Conservation (phyloP, 2,113 vertebrate species). For the Eclectus roratus region DNA sequence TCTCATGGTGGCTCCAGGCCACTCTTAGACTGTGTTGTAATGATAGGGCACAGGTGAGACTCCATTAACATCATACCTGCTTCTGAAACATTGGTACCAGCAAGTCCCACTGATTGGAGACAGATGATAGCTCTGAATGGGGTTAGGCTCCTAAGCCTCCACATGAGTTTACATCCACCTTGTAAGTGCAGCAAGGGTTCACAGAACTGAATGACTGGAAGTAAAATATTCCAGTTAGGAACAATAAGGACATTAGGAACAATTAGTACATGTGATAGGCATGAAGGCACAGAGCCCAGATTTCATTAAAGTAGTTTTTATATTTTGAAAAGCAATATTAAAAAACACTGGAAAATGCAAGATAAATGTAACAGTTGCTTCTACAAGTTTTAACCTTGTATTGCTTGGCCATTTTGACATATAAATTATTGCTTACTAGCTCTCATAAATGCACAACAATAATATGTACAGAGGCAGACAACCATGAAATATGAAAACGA, state of each 20-base stretch:
- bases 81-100: not conserved
- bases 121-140: not conserved
- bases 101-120: not conserved
- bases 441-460: slow-evolving; percentile 76
- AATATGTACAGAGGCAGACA: slow-evolving; percentile 78
- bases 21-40: not conserved
- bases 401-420: slow-evolving; percentile 82
- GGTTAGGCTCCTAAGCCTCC: not conserved
- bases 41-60: slow-evolving; percentile 15
- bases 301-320: slow-evolving; percentile 72
- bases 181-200: not conserved
- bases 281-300: slow-evolving; percentile 40
- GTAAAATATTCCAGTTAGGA: not conserved
- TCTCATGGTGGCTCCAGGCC: not conserved
- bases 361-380: slow-evolving; percentile 73
- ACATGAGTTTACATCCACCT: not conserved
- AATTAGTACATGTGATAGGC: not conserved
- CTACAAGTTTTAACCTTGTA: slow-evolving; percentile 77
- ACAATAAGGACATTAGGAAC: not conserved
- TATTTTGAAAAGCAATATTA: slow-evolving; percentile 81
- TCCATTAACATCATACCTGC: not conserved
- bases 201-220: not conserved
- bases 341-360: slow-evolving; percentile 80
- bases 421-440: slow-evolving; percentile 87
- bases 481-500: slow-evolving; percentile 63